Evolutionary conservation across 2,113 vertebrate genomes (phyloP).

Genomic region (Egretta garzetta): DNA sequence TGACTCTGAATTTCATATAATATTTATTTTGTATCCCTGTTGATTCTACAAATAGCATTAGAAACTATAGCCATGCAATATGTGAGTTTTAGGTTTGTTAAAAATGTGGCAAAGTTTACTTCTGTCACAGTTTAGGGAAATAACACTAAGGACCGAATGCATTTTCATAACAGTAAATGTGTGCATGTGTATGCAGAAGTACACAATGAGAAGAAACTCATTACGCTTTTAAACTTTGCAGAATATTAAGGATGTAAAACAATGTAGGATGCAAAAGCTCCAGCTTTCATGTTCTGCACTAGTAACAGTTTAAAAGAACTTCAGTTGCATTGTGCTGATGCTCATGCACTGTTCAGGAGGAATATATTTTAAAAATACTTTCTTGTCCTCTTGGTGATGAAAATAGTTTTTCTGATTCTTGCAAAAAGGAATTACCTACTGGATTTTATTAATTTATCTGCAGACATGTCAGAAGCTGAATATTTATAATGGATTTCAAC

Average conservation of each 20-base stretch:
- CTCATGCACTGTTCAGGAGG: not conserved
- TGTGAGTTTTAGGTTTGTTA: not conserved
- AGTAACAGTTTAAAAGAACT: not conserved
- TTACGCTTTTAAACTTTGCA: not conserved
- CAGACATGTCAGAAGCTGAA: not conserved
- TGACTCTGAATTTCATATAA: not conserved
- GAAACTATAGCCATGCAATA: not conserved
- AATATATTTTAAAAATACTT: not conserved
- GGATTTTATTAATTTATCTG: slow-evolving; percentile 20
- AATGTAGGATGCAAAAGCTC: not conserved
- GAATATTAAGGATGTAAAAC: not conserved
- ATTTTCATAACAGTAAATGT: not conserved
- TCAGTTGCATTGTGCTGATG: not conserved
- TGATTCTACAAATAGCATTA: not conserved
- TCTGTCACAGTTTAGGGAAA: not conserved
- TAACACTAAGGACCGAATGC: not conserved
- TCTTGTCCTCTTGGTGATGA: not conserved
- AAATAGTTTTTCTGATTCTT: not conserved
- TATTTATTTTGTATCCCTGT: not conserved
- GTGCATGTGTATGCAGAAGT: not conserved
- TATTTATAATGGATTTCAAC: slow-evolving; percentile 25
- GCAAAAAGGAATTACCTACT: not conserved
- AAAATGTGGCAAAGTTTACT: not conserved
- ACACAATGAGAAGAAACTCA: not conserved
- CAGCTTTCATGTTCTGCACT: not conserved